Base-by-base conservation (phyloP, 2,113 vertebrate species). In the Catagonus wagneri region DNA sequence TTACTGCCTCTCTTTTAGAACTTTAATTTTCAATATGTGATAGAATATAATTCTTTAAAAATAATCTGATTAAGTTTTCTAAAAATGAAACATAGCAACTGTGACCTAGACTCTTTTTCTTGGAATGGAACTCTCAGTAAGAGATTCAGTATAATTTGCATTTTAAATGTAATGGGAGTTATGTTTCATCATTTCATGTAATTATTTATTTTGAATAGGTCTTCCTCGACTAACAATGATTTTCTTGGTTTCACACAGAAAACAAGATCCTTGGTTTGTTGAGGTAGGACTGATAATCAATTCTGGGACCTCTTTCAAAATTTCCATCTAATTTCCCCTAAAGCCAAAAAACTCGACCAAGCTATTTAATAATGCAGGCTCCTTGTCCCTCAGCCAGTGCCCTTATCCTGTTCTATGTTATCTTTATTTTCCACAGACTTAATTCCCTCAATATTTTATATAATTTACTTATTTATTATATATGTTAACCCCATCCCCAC, bases 191-290 rank as follows among this genome's bases (percentile, higher is more conserved):
- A 25, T 14, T 23, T 56, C 65, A 58, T 85, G 16, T 29, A 90
- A 68, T 52, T 87, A 32, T 84, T 91, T 81, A 94, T 58, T 96
- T 87, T 68, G 92, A 97, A 95, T 11, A 79, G 58, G n/a, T 80
- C 32, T 4, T 19, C 25, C 52, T 96, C 92, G 54, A 13, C 10
- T 83, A 60, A 69, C 54, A 84, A 71, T 27, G 39, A 10, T 89
- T 75, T 89, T 93, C 56, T 44, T 84, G 32, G 87, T 92, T 95
- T 76, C 39, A 83, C 36, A 63, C 23, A 9, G 20, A 89, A 39
- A 72, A 10, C 12, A 79, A 1, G 23, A 13, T 58, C 14, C 39
- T 79, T 65, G 15, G 2, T 84, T 81, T 81, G 3, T 63, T 80
- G 56, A 61, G 56, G 32, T 11, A 81, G 8, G 34, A 10, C 50